Base-by-base conservation (phyloP, 1,140 invertebrate species). In the Heliconius congener region DNA sequence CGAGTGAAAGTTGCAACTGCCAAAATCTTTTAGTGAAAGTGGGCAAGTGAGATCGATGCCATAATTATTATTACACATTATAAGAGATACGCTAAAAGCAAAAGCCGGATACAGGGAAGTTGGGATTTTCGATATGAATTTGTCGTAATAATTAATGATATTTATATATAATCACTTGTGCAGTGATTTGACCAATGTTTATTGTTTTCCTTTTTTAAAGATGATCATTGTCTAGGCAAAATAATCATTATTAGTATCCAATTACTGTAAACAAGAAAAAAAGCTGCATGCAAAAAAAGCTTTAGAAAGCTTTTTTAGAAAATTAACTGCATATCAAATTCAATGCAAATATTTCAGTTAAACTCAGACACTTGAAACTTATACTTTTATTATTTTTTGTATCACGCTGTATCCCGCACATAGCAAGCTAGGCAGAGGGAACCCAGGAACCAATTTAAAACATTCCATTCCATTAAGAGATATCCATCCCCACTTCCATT, bases 11-110 rank as follows among this genome's bases (percentile, higher is more conserved):
- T 91, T 77, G 73, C 81, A 72, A 88, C 87, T 91, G 91, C 92
- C 92, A 91, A 94, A 94, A 94, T 92, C 88, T 91, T 82, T 84
- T 81, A 72, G 88, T 90, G 93, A 94, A 93, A 94, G 92, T 87
- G 72, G 83, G 85, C 85, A 88, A 90, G 89, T 90, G 88, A 91
- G 93, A 93, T 94, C 91, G 90, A 91, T 90, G 89, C 88, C 87
- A 89, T 94, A 94, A 94, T 94, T 94, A 94, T 94, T 94, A 94
- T 92, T 93, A 92, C 84, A 90, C 88, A 93, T 92, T 91, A 92
- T 89, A 90, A 81, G 86, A 91, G 89, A 92, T 92, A 91, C 89
- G 91, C 91, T 94, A 92, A 93, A 91, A 90, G 86, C 87, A 84
- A 85, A 85, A 92, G 85, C 89, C 92, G 92, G 92, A 92, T 92